phyloP scores from a whole-genome alignment of 2,797 vertebrate genomes.

The Anomalospiza imberbis region DNA sequence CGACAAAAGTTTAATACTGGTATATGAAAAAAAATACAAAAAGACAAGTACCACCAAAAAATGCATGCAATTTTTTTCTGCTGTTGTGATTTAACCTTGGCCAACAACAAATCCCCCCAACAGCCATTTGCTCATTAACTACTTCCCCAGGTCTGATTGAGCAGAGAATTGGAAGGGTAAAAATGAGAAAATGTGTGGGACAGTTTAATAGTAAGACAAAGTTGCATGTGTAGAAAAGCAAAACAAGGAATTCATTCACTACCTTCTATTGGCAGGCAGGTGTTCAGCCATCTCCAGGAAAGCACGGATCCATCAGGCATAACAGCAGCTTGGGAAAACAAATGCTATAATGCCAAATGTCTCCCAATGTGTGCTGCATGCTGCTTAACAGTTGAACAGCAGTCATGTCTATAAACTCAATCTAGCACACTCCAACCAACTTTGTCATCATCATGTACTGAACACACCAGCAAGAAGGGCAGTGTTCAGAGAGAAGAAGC shows the following conservation, averaged over 20 bases:
- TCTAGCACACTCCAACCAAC: neutral
- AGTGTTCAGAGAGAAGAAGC: neutral
- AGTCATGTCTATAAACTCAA: neutral
- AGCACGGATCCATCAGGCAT: neutral
- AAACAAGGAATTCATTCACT: neutral
- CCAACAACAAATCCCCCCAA: accelerated
- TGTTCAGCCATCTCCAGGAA: neutral
- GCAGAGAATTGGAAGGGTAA: neutral
- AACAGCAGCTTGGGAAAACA: neutral
- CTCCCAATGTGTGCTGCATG: neutral
- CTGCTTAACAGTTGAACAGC: neutral
- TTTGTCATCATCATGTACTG: neutral
- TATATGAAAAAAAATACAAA: neutral
- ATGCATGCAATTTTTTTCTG: neutral
- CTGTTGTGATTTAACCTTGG: neutral
- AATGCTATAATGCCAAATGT: neutral
- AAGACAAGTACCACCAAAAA: neutral
- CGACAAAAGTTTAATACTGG: neutral
- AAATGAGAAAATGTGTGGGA: neutral
- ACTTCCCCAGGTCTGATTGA: accelerated
- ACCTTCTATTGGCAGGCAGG: neutral
- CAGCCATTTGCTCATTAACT: neutral
- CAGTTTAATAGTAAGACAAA: neutral
- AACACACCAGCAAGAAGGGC: neutral
- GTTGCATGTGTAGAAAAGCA: neutral